These are phyloP conservation scores for Lacanobia oleracea DNA, from an alignment of 2,888 invertebrate genomes.

Conservation along the genomic window DNA sequence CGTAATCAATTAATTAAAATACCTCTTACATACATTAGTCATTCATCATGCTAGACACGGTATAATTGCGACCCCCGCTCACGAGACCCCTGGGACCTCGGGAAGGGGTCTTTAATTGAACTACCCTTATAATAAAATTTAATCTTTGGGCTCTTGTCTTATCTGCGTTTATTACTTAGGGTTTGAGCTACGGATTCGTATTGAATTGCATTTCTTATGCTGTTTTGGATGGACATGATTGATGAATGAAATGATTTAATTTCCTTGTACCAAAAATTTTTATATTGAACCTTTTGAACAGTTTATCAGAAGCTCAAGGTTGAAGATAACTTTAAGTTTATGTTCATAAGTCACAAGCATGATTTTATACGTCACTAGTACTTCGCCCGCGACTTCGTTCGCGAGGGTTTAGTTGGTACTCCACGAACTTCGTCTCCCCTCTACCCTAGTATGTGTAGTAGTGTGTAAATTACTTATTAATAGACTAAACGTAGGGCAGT, in stretches of 20 bases:
- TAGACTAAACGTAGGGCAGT: too few relatives aligned
- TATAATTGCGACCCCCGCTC: conserved; percentile 62
- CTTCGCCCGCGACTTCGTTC: too few relatives aligned
- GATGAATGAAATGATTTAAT: not conserved
- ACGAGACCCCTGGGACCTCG: conserved; percentile 60
- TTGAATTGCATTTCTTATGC: conserved; percentile 38
- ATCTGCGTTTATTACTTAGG: conserved; percentile 67
- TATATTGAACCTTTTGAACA: not conserved
- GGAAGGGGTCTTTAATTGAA: conserved; percentile 60
- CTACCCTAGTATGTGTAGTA: too few relatives aligned
- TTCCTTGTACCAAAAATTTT: too few relatives aligned
- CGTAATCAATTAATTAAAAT: conserved; percentile 67
- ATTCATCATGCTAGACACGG: conserved; percentile 61
- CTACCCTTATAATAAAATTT: conserved; percentile 70
- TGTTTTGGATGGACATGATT: not conserved
- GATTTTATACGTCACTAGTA: too few relatives aligned
- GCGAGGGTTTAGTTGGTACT: too few relatives aligned
- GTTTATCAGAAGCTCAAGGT: too few relatives aligned
- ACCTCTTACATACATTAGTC: conserved; percentile 51
- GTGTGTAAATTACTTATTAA: too few relatives aligned
- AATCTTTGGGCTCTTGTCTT: conserved; percentile 63
- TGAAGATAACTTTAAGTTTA: not conserved
- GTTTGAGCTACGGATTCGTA: conserved; percentile 51
- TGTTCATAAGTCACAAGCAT: too few relatives aligned
- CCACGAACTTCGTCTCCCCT: too few relatives aligned